Evolutionary conservation across 2,888 invertebrate species (phyloP), one percentile per base, ranked within the genome.

Genomic region (Bhutanitis thaidina): DNA sequence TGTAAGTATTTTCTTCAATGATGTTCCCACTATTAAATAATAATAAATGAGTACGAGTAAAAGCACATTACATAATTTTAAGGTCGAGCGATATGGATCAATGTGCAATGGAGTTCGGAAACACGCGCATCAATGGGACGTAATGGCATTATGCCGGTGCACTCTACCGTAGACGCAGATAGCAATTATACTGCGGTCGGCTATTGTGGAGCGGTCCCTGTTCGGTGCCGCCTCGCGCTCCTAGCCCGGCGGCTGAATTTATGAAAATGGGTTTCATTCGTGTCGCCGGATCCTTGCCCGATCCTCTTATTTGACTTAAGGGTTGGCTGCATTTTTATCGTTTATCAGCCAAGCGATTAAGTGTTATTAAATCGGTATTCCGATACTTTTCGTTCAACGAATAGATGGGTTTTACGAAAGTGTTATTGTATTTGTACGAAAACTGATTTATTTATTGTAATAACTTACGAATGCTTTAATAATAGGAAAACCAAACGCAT

Each of bases 91-190:
- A 27, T 44, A 3, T 36, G 20, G 39, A 14, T 10, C 50, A 30
- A 38, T 50, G 39, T 50, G 50, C 49, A 55, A 56, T 59, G 57
- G 61, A 60, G 59, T 60, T 66, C 63, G 66, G 64, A 57, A 56
- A 58, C n/a, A 55, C 64, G 61, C 61, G 61, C 58, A 57, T 58
- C 67, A 64, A 70, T 71, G 71, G 71, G 64, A 63, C 60, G 64
- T 70, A 68, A 75, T 74, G 72, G 69, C 71, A 67, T 73, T 75
- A 75, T 78, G 64, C 71, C 71, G 74, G 74, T 72, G 75, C 74
- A 71, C 66, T 76, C 68, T 68, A 62, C 64, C 67, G 62, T 65
- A 44, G 29, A 39, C 35, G 34, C 45, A 46, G 55, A 61, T 55
- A 61, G 71, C 74, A 77, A 77, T 77, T 76, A 77, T 75, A 69